These are phyloP conservation scores for Sphyrna mokarran DNA, from an alignment of 2,113 vertebrate species.

Conservation along the genomic window DNA sequence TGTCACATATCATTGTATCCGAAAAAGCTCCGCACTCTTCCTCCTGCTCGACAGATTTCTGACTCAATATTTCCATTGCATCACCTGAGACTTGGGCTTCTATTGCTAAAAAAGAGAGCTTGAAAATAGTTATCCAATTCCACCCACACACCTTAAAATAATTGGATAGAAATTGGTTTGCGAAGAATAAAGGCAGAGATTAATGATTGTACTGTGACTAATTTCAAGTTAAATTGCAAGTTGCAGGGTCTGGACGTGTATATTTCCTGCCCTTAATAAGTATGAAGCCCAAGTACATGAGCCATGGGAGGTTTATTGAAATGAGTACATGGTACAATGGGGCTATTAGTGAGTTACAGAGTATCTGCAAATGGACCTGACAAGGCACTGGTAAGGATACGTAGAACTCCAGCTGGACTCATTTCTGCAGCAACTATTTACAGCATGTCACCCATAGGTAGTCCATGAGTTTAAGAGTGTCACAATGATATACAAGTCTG, in stretches of 20 bases:
- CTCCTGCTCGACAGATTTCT: not conserved
- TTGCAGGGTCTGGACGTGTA: not conserved
- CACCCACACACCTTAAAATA: conserved; percentile 17
- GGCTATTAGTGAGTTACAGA: not conserved
- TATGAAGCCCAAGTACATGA: not conserved
- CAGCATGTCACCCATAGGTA: not conserved
- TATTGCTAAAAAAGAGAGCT: not conserved
- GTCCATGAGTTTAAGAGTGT: too few species aligned
- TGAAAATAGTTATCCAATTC: conserved; percentile 26
- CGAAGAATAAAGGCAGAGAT: conserved; percentile 12
- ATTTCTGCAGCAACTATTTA: not conserved
- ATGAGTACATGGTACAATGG: not conserved
- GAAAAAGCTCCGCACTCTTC: not conserved
- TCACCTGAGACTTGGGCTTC: conserved; percentile 11
- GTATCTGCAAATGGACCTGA: not conserved
- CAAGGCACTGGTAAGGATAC: not conserved
- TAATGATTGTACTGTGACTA: not conserved
- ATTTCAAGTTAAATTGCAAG: not conserved
- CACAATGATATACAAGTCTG: not conserved
- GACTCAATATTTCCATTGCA: conserved; percentile 31
- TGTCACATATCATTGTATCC: not conserved
- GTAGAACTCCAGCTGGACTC: not conserved
- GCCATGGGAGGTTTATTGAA: not conserved
- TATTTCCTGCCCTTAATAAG: not conserved
- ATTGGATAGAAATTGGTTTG: conserved; percentile 12